Percentiles rank a stretch among this genome's conserved stretches.
Evolutionary conservation across 2,797 vertebrate species (phyloP).

Genomic region (Sitta carolinensis): DNA sequence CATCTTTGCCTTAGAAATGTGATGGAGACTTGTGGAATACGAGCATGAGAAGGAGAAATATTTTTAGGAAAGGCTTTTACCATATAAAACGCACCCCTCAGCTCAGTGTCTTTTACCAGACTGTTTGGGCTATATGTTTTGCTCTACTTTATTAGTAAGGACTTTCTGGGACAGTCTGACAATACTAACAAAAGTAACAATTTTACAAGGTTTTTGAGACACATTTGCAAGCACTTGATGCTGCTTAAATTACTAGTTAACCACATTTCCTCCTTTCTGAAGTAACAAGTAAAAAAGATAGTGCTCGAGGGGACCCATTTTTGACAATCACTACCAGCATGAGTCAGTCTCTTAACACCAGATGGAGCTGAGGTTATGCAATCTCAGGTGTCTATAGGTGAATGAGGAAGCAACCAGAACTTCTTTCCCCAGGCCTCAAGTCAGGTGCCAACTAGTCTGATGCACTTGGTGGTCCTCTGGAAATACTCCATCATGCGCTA

Average conservation of each 20-base stretch:
- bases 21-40: not conserved
- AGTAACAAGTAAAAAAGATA: not conserved
- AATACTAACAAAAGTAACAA: not conserved
- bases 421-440: not conserved
- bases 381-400: not conserved
- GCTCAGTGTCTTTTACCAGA: not conserved
- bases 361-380: constrained; percentile 4
- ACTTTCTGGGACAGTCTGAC: not conserved
- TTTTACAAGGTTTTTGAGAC: not conserved
- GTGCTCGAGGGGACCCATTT: not conserved
- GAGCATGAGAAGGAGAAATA: not conserved
- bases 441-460: not conserved
- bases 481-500: not conserved
- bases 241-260: not conserved
- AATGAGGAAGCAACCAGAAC: not conserved
- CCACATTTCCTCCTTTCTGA: not conserved
- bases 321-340: not conserved
- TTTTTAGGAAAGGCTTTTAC: not conserved
- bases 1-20: not conserved
- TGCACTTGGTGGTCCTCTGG: not conserved
- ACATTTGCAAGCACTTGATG: not conserved
- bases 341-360: not conserved
- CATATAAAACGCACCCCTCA: not conserved
- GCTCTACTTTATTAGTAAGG: not conserved
- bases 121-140: not conserved